Evolutionary conservation across 2,113 vertebrate genomes (phyloP), one percentile per base, ranked within the genome.

Genomic region (Grammomys surdaster): DNA sequence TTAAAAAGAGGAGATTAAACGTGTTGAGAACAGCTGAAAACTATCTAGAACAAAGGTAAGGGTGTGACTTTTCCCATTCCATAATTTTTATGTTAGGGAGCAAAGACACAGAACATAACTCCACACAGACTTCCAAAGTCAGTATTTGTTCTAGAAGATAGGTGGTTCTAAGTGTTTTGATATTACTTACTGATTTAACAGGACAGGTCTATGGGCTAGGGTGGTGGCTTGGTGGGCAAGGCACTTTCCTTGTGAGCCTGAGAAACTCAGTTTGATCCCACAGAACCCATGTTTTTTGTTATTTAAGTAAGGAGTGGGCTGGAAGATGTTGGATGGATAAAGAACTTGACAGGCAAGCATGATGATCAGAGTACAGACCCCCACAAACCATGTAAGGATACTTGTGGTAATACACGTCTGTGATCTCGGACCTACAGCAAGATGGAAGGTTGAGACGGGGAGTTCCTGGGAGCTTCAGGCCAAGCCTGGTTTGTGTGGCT

Each of bases 121-220:
- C 7, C 78, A 56, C 3, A 87, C 0, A 16, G 54, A 43, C 60
- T 11, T 12, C 65, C 4, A 56, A 82, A 82, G 5, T 77, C 43
- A 85, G 19, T 51, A 48, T 75, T 51, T 69, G 86, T 88, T 94
- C 70, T 40, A 84, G 73, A 85, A 88, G 91, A 33, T 22, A n/a
- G 2, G 73, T 91, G 72, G 22, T 63, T 94, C 84, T 70, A 72
- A 65, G 63, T 58, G 51, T n/a, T 82, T 7, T 84, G 70, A 65
- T 31, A 65, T 60, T 80, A 80, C 70, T 89, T 82, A 63, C 6
- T 75, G 54, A 82, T 65, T 93, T 89, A 82, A 43, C 77, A 80
- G 82, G 60, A 36, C 40, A 80, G 24, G 43, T 36, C 43, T 24
- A n/a, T 54, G 65, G 85, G 33, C 46, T 8, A 7, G 28, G 11